Base-by-base conservation (phyloP, 37 sponge, comb jelly and placozoan species). In the Diacarnus erythraeanus region DNA sequence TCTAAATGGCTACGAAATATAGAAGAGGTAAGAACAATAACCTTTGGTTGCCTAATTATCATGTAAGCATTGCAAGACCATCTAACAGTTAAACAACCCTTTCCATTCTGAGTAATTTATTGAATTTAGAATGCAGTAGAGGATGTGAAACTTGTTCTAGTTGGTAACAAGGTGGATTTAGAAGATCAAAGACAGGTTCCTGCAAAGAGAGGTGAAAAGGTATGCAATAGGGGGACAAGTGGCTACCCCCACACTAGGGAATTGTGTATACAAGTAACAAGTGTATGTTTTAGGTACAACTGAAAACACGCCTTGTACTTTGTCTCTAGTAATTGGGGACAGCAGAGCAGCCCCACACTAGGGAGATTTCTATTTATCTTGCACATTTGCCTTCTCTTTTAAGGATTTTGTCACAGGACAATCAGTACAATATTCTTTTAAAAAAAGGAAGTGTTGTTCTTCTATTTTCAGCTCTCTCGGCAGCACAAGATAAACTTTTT, bases 1-100 rank as follows among this genome's bases (percentile, higher is more conserved):
- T 42, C 86, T 26, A 94, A 85, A 38, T 94, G 95, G 95, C 37
- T 94, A 30, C 34, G 85, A 0, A 91, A 82, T 31, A 91, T 94
- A 56, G 84, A 88, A 78, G 95, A 94, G 76, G 94, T 93, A 25
- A 80, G 83, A 57, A 18, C 67, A 2, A 23, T 72, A 43, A 15
- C 8, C 44, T n/a, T 43, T 59, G 60, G 23, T 4, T 17, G 6
- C 26, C 18, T 17, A 27, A 59, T n/a, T n/a, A n/a, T 27, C 60
- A 59, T 59, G 3, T 59, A 10, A 27, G 26, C 2, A 54, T 54
- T 54, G 17, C 56, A 20, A 54, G 10, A 54, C 17, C 56, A 10
- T 54, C 56, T 54, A 17, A 20, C 15, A 20, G 25, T 64, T 27
- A 64, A 21, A 23, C 15, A 23, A 64, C n/a, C 65, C 65, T 17